Base-by-base conservation (phyloP, 1,140 invertebrate species). In the Eriocheir sinensis region DNA sequence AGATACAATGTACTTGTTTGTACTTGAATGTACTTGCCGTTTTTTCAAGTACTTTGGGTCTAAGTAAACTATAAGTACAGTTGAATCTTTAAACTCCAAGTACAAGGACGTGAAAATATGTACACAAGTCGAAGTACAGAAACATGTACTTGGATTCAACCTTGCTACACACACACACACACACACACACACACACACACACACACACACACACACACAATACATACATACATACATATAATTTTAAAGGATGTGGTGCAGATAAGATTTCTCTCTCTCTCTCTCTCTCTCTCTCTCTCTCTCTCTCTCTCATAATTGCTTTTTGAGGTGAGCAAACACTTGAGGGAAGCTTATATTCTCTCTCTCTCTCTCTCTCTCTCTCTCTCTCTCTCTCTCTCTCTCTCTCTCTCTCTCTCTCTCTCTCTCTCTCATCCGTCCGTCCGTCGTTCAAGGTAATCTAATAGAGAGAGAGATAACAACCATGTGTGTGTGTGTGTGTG, bases 301-400 rank as follows among this genome's bases (percentile, higher is more conserved):
- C 83, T 41, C 41, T 36, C 34, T 34, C 34, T 86, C 34, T 38
- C 3, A 86, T 40, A 86, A 34, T 36, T 38, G 8, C 36, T 21
- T 86, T 34, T 86, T 21, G 21, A 86, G 41, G 36, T 86, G 0
- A 27, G 36, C 21, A 27, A 40, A 8, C 6, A 0, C 83, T 27
- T 36, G 41, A 38, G 41, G 41, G 41, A 27, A 1, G 17, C 36
- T 32, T 86, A 21, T 6, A 27, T 34, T 36, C 21, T 36, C n/a
- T 30, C 34, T 85, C 81, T 85, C 81, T 85, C 81, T 85, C 81
- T 85, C 81, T 85, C 81, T 85, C 81, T 85, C 81, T 85, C 81
- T 85, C 81, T 85, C 81, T 85, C 81, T 85, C 81, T 85, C 72
- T 79, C 72, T 79, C 72, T 79, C 72, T 79, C 72, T 79, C 72